Conservation (phyloP, 2,113 vertebrate species). For the Percina caprodes region DNA sequence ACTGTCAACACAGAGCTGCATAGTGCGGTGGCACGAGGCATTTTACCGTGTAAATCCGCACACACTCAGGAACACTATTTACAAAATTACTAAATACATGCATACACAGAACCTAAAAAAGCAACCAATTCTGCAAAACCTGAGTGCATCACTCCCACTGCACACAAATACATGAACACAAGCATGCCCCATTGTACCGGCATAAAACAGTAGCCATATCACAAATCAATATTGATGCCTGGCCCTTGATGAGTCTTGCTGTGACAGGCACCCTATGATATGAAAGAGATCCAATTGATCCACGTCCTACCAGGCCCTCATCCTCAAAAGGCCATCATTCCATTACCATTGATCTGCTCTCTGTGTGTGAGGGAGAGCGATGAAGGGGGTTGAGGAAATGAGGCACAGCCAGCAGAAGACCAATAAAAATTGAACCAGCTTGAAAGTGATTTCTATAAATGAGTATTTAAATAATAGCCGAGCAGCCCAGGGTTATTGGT, state of each 20-base stretch:
- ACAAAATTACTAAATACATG: constrained; percentile 21
- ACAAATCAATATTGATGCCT: constrained; percentile 88
- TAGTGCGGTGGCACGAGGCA: constrained; percentile 59
- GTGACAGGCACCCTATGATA: constrained; percentile 84
- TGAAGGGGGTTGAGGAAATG: constrained; percentile 55
- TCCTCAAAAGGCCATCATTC: constrained; percentile 94
- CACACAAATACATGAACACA: constrained; percentile 73
- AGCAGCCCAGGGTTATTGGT: constrained; percentile 72
- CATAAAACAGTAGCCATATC: constrained; percentile 86
- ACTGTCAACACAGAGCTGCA: constrained; percentile 88
- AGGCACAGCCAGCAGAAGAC: constrained; percentile 85
- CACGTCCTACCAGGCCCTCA: constrained; percentile 88
- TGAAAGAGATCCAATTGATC: constrained; percentile 93
- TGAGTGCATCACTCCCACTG: not conserved
- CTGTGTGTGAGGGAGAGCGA: constrained; percentile 19
- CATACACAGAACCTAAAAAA: constrained; percentile 73
- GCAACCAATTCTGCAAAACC: not conserved
- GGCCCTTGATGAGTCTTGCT: constrained; percentile 83
- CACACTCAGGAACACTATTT: not conserved
- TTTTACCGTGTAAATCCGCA: constrained; percentile 40
- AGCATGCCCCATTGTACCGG: constrained; percentile 70
- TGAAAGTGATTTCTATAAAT: constrained; percentile 91
- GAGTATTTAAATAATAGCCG: constrained; percentile 86
- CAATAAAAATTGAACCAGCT: constrained; percentile 92
- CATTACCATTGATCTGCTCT: constrained; percentile 92